phyloP scores from a whole-genome alignment of 2,797 vertebrate species.

The Podargus strigoides region DNA sequence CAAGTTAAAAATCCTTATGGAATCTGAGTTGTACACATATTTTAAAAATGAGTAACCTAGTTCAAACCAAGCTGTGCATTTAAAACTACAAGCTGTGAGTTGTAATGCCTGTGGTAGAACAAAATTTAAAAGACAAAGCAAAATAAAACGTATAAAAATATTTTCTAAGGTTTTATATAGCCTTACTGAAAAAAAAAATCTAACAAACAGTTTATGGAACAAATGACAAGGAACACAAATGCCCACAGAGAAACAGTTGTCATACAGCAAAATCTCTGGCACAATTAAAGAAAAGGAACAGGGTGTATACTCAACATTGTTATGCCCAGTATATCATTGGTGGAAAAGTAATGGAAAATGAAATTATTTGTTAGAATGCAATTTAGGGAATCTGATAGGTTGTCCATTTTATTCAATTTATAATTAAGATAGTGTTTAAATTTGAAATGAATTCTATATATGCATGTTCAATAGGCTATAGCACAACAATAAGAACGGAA shows the following conservation, averaged over 20 bases:
- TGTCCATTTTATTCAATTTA: constrained; percentile 80
- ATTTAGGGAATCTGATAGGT: constrained; percentile 78
- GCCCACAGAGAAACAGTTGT: constrained; percentile 60
- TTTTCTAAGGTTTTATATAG: neutral
- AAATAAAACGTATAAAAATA: neutral
- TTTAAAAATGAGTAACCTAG: neutral
- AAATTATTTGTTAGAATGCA: constrained; percentile 84
- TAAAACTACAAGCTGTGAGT: neutral
- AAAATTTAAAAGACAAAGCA: neutral
- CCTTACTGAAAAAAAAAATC: neutral
- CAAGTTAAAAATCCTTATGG: neutral
- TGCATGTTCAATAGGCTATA: constrained; percentile 86
- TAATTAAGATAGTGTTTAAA: constrained; percentile 87
- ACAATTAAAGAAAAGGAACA: constrained; percentile 70
- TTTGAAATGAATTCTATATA: constrained; percentile 88
- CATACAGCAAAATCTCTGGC: constrained; percentile 62
- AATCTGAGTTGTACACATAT: neutral
- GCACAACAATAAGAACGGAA: constrained; percentile 85
- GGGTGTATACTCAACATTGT: constrained; percentile 67
- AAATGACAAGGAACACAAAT: constrained; percentile 64
- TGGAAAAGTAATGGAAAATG: constrained; percentile 78
- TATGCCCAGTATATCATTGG: constrained; percentile 70
- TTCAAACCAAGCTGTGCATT: neutral
- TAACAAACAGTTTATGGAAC: constrained; percentile 57
- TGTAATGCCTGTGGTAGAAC: neutral